Evolutionary conservation across 2,797 vertebrate species (phyloP).

Genomic region (Aldrovandia affinis): DNA sequence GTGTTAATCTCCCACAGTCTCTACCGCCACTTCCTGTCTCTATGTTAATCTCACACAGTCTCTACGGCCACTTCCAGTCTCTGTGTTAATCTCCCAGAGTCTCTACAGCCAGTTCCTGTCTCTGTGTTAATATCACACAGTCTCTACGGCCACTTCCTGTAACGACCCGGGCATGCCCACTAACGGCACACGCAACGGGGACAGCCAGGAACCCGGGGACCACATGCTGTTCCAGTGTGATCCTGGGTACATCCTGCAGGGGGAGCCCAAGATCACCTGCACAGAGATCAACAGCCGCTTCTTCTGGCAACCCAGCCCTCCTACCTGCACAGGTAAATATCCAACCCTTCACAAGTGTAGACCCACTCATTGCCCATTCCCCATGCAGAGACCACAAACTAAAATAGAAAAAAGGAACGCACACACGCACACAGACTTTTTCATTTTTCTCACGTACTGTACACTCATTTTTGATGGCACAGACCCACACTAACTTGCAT

Average conservation of each 20-base stretch:
- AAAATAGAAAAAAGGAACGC: not conserved
- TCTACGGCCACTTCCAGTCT: slow-evolving; percentile 87
- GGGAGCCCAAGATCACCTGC: slow-evolving; percentile 87
- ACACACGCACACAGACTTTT: not conserved
- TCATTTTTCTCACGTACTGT: no score
- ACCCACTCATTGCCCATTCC: no score
- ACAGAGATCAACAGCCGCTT: slow-evolving; percentile 94
- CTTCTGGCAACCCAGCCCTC: slow-evolving; percentile 97
- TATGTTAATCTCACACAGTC: slow-evolving; percentile 77
- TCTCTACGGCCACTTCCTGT: slow-evolving; percentile 94
- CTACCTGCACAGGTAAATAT: slow-evolving; percentile 58
- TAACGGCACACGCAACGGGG: slow-evolving; percentile 90
- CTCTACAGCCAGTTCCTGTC: slow-evolving; percentile 90
- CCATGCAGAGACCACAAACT: not conserved
- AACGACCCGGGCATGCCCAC: slow-evolving; percentile 94
- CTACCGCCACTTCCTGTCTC: no score
- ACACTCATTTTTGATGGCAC: no score
- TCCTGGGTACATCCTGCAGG: slow-evolving; percentile 90
- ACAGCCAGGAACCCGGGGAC: slow-evolving; percentile 91
- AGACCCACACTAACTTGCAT: not conserved
- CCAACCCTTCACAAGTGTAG: no score
- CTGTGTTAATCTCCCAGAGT: slow-evolving; percentile 66
- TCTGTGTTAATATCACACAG: slow-evolving; percentile 59
- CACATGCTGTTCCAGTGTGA: slow-evolving; percentile 93
- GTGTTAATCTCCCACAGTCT: no score